phyloP scores from a whole-genome alignment of 2,113 vertebrate genomes.

The Anhinga rufa region DNA sequence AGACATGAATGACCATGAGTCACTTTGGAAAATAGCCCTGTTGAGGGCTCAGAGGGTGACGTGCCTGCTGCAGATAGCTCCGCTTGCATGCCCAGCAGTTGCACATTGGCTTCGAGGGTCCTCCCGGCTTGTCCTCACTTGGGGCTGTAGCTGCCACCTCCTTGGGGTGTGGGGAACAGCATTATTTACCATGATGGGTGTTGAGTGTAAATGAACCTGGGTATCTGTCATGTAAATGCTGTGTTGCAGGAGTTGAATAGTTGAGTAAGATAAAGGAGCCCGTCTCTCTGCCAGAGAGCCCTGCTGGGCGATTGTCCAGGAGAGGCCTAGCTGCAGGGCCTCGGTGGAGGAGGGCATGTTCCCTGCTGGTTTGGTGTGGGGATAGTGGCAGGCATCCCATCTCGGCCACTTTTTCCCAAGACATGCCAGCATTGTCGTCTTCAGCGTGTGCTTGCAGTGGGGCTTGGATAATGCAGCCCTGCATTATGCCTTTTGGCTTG shows the following conservation, averaged over 20 bases:
- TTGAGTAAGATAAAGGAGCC: neutral
- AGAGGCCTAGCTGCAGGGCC: rapidly evolving
- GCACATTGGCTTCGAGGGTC: neutral
- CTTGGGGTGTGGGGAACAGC: neutral
- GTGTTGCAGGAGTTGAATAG: neutral
- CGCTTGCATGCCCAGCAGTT: rapidly evolving
- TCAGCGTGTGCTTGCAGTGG: neutral
- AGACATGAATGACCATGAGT: constrained; percentile 56
- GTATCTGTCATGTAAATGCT: neutral
- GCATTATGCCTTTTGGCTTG: neutral
- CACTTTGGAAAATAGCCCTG: constrained; percentile 23
- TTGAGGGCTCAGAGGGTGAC: neutral
- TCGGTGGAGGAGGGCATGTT: neutral
- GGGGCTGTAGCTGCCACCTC: neutral
- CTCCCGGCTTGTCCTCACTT: neutral
- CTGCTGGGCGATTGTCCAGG: neutral
- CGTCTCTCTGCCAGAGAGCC: neutral
- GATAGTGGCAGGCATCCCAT: neutral
- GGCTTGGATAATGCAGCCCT: neutral
- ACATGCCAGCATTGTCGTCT: neutral
- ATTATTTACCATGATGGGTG: neutral
- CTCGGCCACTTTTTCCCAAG: neutral
- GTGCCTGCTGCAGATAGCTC: neutral
- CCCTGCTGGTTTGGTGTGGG: neutral
- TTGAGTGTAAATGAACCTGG: neutral